Evolutionary conservation across 2,888 invertebrate genomes (phyloP).

Genomic region (Alloplasta piceator): DNA sequence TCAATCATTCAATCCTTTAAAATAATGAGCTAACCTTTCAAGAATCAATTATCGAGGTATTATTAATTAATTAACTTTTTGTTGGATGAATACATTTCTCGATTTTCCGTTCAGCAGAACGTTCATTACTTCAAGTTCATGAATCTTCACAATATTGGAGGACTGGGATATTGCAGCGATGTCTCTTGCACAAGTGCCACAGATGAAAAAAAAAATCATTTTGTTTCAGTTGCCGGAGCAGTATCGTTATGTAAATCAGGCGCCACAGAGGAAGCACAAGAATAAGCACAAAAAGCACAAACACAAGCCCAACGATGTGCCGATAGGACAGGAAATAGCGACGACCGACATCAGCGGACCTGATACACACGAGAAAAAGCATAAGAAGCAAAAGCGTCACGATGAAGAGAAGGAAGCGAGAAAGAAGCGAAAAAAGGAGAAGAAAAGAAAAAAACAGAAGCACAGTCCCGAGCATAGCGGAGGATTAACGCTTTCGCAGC

Average conservation of each 20-base stretch:
- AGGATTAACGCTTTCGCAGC: slow-evolving; percentile 87
- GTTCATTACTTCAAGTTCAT: too few relatives aligned
- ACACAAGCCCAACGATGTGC: slow-evolving; percentile 93
- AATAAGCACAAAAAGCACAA: slow-evolving; percentile 98
- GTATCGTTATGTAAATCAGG: slow-evolving; percentile 95
- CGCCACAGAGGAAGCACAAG: slow-evolving; percentile 96
- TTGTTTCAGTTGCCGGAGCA: slow-evolving; percentile 93
- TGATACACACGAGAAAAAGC: slow-evolving; percentile 96
- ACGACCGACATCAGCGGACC: slow-evolving; percentile 87
- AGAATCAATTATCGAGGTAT: too few relatives aligned
- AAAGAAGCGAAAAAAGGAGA: slow-evolving; percentile 97
- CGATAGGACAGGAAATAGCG: slow-evolving; percentile 89
- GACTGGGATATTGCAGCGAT: too few relatives aligned
- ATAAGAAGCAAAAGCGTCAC: slow-evolving; percentile 96
- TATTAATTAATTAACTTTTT: too few relatives aligned
- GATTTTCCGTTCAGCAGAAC: too few relatives aligned
- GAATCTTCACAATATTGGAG: too few relatives aligned
- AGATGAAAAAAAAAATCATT: too few relatives aligned
- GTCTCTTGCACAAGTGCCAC: too few relatives aligned
- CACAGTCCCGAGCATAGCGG: slow-evolving; percentile 94
- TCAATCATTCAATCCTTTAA: too few relatives aligned
- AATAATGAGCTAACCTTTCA: too few relatives aligned
- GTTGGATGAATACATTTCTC: too few relatives aligned
- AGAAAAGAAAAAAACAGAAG: slow-evolving; percentile 97
- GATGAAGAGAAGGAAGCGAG: slow-evolving; percentile 95